These are phyloP conservation scores for Trichomycterus rosablanca DNA, from an alignment of 2,113 vertebrate genomes.

Conservation along the genomic window DNA sequence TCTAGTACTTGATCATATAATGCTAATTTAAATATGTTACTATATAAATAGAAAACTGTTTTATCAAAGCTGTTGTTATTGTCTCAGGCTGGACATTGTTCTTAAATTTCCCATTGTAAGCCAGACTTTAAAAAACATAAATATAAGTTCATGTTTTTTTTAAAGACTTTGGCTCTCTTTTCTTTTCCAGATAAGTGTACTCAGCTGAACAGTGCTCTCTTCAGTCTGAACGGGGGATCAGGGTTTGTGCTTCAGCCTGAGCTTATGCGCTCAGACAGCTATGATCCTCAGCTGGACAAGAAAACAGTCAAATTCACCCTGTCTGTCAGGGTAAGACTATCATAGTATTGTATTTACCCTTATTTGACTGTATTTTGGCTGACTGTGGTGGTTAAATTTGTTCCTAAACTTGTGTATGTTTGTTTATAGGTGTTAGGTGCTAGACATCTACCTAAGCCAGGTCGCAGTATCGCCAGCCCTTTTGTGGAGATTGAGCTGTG, in stretches of 20 bases:
- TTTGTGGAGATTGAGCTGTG: slow-evolving; percentile 95
- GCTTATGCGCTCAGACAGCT: slow-evolving; percentile 79
- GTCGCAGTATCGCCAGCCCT: slow-evolving; percentile 87
- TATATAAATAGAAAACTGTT: no score
- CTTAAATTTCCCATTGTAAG: no score
- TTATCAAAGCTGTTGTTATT: no score
- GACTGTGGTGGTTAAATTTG: no score
- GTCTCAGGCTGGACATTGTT: no score
- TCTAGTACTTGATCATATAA: no score
- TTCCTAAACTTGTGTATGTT: background rate
- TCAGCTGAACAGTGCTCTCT: slow-evolving; percentile 88
- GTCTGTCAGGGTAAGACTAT: slow-evolving; percentile 54
- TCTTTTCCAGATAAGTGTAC: slow-evolving; percentile 81
- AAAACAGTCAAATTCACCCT: slow-evolving; percentile 72
- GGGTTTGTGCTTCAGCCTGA: slow-evolving; percentile 94
- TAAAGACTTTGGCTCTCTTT: background rate
- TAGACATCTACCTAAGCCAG: slow-evolving; percentile 85
- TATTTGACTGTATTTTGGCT: background rate
- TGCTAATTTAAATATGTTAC: no score
- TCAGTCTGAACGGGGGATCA: slow-evolving; percentile 81
- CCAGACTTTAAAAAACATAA: no score
- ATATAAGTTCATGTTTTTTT: no score
- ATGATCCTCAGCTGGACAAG: slow-evolving; percentile 78
- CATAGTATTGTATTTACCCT: no score
- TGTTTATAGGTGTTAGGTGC: slow-evolving; percentile 82